Evolutionary conservation across 1,140 invertebrate species (phyloP).

Genomic region (Drosophila virilis): DNA sequence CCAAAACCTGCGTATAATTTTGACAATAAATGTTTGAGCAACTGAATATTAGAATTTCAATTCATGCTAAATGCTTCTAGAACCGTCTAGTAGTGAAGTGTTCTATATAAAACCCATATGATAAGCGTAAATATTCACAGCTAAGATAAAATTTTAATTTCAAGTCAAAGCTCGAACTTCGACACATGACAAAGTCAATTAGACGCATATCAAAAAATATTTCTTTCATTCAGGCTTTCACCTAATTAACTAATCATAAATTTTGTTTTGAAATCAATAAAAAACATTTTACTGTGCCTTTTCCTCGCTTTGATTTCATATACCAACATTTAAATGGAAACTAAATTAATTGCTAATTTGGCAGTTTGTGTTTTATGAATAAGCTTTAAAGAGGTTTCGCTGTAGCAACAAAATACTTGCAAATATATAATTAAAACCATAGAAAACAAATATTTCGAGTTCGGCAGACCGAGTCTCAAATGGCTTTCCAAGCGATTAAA

Average conservation of each 20-base stretch:
- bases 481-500: constrained; percentile 1
- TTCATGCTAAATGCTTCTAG: constrained; percentile 50
- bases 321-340: constrained; percentile 24
- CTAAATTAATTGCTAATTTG: constrained; percentile 18
- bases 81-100: constrained; percentile 26
- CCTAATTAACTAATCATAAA: constrained; percentile 4
- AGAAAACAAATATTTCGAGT: constrained; percentile 4
- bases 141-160: constrained; percentile 31
- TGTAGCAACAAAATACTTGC: constrained; percentile 47
- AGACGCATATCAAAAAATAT: constrained; percentile 67
- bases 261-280: constrained; percentile 6
- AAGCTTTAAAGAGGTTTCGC: constrained; percentile 73
- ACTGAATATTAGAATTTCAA: constrained; percentile 21
- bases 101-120: constrained; percentile 23
- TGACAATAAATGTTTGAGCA: constrained; percentile 66
- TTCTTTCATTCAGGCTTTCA: constrained; percentile 27
- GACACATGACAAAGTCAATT: constrained; percentile 60
- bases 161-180: constrained; percentile 33
- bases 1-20: constrained; percentile 70
- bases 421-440: constrained; percentile 20
- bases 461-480: constrained; percentile 3
- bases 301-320: constrained; percentile 44
- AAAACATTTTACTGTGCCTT: constrained; percentile 67
- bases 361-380: constrained; percentile 42
- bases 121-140: constrained; percentile 37